A percentile compares a stretch with the other conserved stretches of the same genome.
These are phyloP conservation scores for Eretmochelys imbricata DNA, from an alignment of 2,113 vertebrate species.

Conservation along the genomic window DNA sequence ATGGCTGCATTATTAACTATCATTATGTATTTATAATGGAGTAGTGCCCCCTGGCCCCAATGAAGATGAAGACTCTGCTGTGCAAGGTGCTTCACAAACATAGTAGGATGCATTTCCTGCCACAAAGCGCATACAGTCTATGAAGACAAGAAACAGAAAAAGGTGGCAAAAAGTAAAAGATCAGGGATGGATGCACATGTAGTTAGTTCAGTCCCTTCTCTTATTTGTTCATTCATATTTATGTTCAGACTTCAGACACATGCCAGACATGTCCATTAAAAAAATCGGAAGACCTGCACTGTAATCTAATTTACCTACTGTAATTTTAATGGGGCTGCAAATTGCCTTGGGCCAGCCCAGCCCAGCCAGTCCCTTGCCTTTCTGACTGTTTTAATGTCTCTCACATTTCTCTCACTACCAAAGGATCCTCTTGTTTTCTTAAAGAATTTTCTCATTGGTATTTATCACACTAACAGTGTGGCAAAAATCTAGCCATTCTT, in stretches of 20 bases:
- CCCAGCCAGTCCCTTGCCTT: not conserved
- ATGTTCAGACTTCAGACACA: not conserved
- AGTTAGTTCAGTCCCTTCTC: not conserved
- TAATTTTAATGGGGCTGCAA: not conserved
- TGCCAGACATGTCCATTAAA: not conserved
- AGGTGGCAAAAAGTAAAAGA: not conserved
- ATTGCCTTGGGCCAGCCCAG: not conserved
- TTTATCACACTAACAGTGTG: not conserved
- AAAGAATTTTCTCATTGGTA: not conserved
- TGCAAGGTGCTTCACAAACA: not conserved
- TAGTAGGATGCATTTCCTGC: not conserved
- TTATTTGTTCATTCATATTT: not conserved
- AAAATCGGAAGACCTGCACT: not conserved
- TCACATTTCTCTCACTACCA: not conserved
- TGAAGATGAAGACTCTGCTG: not conserved
- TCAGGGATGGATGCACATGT: not conserved
- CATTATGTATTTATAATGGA: not conserved
- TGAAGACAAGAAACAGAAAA: not conserved
- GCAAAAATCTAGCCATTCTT: not conserved
- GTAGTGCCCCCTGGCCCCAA: not conserved
- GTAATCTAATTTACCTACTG: not conserved
- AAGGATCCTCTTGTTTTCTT: not conserved
- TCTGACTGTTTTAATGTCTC: not conserved
- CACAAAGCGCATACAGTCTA: not conserved
- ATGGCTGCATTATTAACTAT: not conserved